Base-by-base conservation (phyloP, 2,797 vertebrate genomes). In the Chromobotia macracanthus region DNA sequence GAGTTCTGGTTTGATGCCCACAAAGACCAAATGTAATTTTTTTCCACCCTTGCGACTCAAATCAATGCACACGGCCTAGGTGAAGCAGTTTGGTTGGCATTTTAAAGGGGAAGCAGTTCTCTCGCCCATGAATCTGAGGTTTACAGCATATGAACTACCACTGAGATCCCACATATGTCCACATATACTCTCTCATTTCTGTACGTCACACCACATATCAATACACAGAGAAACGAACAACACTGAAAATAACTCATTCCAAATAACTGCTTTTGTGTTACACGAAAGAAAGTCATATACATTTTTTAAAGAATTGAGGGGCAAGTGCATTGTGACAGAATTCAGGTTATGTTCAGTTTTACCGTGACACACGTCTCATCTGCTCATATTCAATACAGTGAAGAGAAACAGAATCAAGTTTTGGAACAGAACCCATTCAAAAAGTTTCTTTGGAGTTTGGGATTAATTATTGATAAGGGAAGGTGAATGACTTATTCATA, bases 361-460 rank as follows among this genome's bases (percentile, higher is more conserved):
- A 55, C 63, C 15, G 11, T 89, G 87, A 90, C 88, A 85, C 86
- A 89, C 80, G 80, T 46, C 82, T 72, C n/a, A n/a, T n/a, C n/a
- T n/a, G n/a, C n/a, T n/a, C 60, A 58, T 35, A 58, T 67, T 56
- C 19, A 21, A 31, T 44, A 46, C 51, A 19, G 63, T 56, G 13
- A 44, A 76, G 35, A 19, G 11, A 19, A 10, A 76, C 41, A 12
- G 1, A 65, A 41, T 19, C 11, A 1, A 25, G 19, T 63, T 35
- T 55, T 21, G 8, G 35, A 38, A 38, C 3, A 38, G 5, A 38
- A 38, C 35, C 35, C 35, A 2, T 38, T 38, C 9, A 51, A 74
- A 64, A n/a, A 2, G 5, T 28, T 7, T 61, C 6, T 48, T 12
- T 15, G 18, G n/a, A 56, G 16, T n/a, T 61, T 28, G 44, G 11